Percentiles rank a stretch among this genome's conserved stretches.
These are phyloP conservation scores for Cochlearius cochlearius DNA, from an alignment of 2,113 vertebrate species.

Conservation along the genomic window DNA sequence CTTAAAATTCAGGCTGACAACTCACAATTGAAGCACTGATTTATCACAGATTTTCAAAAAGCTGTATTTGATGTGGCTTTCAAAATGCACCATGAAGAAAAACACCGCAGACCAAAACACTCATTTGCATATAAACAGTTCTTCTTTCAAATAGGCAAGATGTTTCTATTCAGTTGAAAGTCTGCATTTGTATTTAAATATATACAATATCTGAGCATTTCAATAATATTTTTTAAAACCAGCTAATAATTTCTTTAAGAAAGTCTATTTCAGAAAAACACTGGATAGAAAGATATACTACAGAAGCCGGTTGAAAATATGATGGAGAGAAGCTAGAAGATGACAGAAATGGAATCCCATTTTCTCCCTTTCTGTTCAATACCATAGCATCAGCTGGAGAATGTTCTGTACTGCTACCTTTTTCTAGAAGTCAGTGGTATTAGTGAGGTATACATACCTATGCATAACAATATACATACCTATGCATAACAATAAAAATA, in stretches of 20 bases:
- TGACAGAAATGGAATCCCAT: not conserved
- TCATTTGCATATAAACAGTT: not conserved
- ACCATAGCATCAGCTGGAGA: not conserved
- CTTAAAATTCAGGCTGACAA: not conserved
- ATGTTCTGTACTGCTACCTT: not conserved
- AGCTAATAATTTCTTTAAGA: not conserved
- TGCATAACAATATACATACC: not conserved
- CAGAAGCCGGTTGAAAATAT: not conserved
- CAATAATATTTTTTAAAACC: not conserved
- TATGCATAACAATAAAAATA: not conserved
- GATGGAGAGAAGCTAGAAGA: not conserved
- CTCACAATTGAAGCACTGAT: not conserved
- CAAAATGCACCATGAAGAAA: not conserved
- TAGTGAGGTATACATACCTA: not conserved
- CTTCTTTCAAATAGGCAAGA: not conserved
- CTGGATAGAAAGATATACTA: not conserved
- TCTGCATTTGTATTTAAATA: not conserved
- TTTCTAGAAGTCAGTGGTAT: not conserved
- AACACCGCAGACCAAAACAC: not conserved
- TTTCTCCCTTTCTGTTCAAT: not conserved
- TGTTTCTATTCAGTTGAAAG: not conserved
- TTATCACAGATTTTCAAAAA: not conserved
- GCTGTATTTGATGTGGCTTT: not conserved
- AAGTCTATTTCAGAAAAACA: not conserved
- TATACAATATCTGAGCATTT: not conserved